Evolutionary conservation across 2,797 vertebrate genomes (phyloP).

Genomic region (Chaetodon trifasciatus): DNA sequence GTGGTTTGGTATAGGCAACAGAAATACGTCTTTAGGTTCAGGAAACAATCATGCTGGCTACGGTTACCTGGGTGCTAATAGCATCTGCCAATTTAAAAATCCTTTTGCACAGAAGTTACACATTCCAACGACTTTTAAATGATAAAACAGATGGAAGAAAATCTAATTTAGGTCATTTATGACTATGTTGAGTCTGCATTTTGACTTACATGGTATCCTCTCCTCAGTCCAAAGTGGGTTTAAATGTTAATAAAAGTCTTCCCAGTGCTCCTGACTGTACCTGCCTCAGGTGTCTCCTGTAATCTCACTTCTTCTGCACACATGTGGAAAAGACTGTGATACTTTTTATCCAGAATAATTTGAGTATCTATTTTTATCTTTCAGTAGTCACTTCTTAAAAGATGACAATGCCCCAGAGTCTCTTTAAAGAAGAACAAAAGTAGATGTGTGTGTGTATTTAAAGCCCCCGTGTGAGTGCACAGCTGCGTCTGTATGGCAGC

Average conservation of each 20-base stretch:
- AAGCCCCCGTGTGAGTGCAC: conserved; percentile 40
- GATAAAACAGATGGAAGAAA: not conserved
- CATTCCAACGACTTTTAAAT: not conserved
- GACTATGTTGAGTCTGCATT: not conserved
- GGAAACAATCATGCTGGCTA: too few species aligned
- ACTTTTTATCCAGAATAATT: not conserved
- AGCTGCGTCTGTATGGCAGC: conserved; percentile 61
- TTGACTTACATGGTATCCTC: not conserved
- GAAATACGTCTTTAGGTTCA: too few species aligned
- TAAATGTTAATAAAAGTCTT: not conserved
- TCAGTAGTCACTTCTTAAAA: not conserved
- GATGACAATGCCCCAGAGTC: not conserved
- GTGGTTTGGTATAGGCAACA: too few species aligned
- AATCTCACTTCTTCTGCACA: not conserved
- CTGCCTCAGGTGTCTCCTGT: not conserved
- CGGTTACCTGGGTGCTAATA: too few species aligned
- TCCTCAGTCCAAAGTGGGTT: not conserved
- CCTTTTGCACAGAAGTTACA: not conserved
- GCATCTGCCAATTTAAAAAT: too few species aligned
- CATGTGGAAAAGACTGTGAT: not conserved
- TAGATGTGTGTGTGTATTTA: conserved; percentile 29
- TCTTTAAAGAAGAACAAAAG: conserved; percentile 2
- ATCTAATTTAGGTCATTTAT: not conserved
- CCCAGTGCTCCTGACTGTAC: not conserved
- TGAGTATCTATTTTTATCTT: not conserved